Conservation (phyloP, 2,113 vertebrate genomes). For the Thinocorus orbignyianus region DNA sequence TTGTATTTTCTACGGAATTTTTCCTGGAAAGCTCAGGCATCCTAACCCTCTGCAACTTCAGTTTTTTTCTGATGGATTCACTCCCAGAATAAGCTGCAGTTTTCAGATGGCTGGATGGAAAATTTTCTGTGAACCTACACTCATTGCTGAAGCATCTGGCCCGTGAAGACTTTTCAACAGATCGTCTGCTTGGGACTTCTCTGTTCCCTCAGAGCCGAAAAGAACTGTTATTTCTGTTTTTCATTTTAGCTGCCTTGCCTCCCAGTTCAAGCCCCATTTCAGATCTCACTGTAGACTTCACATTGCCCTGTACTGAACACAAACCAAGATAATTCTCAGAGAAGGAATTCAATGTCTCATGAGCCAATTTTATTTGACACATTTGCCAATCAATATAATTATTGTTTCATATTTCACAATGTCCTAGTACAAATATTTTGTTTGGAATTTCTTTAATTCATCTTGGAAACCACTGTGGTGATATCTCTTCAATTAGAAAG, state of each 20-base stretch:
- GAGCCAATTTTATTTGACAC: background rate
- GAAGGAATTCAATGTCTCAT: background rate
- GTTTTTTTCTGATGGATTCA: background rate
- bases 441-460: background rate
- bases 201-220: background rate
- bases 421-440: background rate
- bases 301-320: background rate
- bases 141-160: background rate
- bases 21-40: slow-evolving; percentile 27
- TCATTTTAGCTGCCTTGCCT: background rate
- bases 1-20: background rate
- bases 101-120: slow-evolving; percentile 30
- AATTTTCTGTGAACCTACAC: background rate
- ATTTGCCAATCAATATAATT: background rate
- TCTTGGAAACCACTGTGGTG: background rate
- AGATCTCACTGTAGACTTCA: background rate
- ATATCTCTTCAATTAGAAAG: background rate
- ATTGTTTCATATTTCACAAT: slow-evolving; percentile 5
- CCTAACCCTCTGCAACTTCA: background rate
- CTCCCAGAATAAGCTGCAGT: slow-evolving; percentile 10
- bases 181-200: background rate
- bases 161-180: background rate
- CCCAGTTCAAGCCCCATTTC: background rate
- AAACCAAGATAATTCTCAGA: background rate
- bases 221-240: background rate